Percentiles rank a stretch among this genome's conserved stretches.
Conservation (phyloP, 2,113 vertebrate species). For the Cyprinus carpio region DNA sequence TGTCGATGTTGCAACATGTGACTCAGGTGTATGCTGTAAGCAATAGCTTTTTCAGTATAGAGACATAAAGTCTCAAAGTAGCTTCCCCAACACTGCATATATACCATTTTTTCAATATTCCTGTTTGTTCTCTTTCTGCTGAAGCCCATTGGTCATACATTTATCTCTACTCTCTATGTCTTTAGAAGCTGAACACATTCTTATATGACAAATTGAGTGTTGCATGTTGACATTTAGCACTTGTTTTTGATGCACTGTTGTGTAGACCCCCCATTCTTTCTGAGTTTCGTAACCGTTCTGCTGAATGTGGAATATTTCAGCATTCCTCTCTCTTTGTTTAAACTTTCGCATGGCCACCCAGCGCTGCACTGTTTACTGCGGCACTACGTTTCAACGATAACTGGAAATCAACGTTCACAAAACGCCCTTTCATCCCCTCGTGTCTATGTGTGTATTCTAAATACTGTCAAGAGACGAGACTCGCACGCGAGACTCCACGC, state of each 20-base stretch:
- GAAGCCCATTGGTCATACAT: background rate
- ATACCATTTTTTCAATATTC: background rate
- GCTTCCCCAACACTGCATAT: background rate
- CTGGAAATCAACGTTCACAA: slow-evolving; percentile 56
- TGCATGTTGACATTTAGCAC: slow-evolving; percentile 4
- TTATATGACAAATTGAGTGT: background rate
- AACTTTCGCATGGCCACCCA: slow-evolving; percentile 58
- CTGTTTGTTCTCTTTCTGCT: background rate
- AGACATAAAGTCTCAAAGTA: background rate
- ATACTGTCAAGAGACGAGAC: slow-evolving; percentile 58
- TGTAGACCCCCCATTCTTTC: slow-evolving; percentile 32
- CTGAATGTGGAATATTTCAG: slow-evolving; percentile 35
- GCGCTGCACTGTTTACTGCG: slow-evolving; percentile 55
- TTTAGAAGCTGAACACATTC: background rate
- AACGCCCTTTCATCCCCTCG: slow-evolving; percentile 55
- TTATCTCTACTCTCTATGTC: background rate
- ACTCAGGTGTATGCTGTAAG: no score
- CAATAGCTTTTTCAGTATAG: no score
- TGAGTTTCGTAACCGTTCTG: slow-evolving; percentile 32
- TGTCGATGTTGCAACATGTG: no score
- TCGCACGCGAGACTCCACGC: slow-evolving; percentile 42
- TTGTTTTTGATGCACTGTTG: slow-evolving; percentile 43
- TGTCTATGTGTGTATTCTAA: slow-evolving; percentile 58
- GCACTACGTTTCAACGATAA: slow-evolving; percentile 56
- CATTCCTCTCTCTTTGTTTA: slow-evolving; percentile 51